Evolutionary conservation across 2,888 invertebrate species (phyloP).

Genomic region (Halictus quadricinctus): DNA sequence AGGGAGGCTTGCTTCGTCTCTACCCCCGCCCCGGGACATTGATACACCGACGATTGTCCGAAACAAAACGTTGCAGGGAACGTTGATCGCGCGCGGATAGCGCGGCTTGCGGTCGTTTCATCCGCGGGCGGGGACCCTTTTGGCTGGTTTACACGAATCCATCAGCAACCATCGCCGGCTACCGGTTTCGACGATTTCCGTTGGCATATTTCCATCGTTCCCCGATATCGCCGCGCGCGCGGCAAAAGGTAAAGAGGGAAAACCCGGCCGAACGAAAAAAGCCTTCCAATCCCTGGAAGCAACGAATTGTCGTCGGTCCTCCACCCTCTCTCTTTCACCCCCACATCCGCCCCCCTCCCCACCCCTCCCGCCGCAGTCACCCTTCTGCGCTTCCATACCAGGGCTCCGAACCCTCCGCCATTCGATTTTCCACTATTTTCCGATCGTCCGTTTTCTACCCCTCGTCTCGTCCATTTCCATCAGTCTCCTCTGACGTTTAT

Average conservation of each 20-base stretch:
- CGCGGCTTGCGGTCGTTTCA: not conserved
- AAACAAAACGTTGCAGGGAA: slow-evolving; percentile 16
- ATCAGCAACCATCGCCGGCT: slow-evolving; percentile 53
- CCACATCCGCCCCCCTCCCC: not conserved
- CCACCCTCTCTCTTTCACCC: slow-evolving; percentile 16
- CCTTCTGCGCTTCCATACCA: slow-evolving; percentile 2
- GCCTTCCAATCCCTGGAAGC: slow-evolving; percentile 61
- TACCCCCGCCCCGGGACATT: not conserved
- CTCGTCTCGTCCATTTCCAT: slow-evolving; percentile 69
- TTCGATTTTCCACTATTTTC: slow-evolving; percentile 74
- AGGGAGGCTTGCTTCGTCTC: not conserved
- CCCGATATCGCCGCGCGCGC: slow-evolving; percentile 46
- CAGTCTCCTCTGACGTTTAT: slow-evolving; percentile 73
- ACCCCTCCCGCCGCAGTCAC: slow-evolving; percentile 15
- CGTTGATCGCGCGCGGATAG: slow-evolving; percentile 22
- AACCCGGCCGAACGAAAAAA: slow-evolving; percentile 50
- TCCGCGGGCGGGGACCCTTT: slow-evolving; percentile 16
- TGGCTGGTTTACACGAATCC: slow-evolving; percentile 51
- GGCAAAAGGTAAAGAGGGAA: slow-evolving; percentile 56
- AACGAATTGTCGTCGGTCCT: slow-evolving; percentile 50
- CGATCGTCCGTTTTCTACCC: slow-evolving; percentile 63
- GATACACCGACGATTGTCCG: slow-evolving; percentile 2
- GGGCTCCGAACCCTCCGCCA: slow-evolving; percentile 57
- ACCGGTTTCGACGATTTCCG: slow-evolving; percentile 56
- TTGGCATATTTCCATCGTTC: slow-evolving; percentile 54